Evolutionary conservation across 2,797 vertebrate genomes (phyloP), one percentile per base, ranked within the genome.

Genomic region (Lithobates sylvaticus): DNA sequence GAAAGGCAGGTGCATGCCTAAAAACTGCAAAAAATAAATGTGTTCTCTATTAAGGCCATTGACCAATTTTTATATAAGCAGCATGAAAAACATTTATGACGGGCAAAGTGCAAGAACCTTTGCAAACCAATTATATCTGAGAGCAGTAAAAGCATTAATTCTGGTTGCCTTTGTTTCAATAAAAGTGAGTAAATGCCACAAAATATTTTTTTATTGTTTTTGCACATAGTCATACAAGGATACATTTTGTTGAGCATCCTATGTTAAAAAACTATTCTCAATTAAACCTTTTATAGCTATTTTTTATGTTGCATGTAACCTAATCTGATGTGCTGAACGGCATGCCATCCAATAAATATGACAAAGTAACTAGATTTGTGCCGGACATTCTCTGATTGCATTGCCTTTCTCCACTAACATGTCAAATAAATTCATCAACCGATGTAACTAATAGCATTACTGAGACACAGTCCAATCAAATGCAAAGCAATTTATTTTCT

Each of bases 301-400:
- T 61, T 32, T 61, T 61, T 61, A 61, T 23, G 54, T 61, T 61
- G 32, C 32, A 32, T 69, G 67, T 69, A 69, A 69, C 67, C 67
- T 34, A 29, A 69, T 34, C 26, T 69, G 67, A 69, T 15, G 18
- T 69, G 12, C 29, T 18, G 67, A 69, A 16, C 26, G 16, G 67
- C 67, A 69, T 16, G 18, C 10, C 29, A 69, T 32, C 13, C 26
- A 69, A 69, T 69, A 32, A 69, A 69, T 69, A 69, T 69, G 67
- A 69, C 67, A 69, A 69, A 27, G 27, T 68, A 29, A 69, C 67
- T 69, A 69, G 67, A 69, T 69, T 69, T 29, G 15, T 69, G 67
- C 39, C n/a, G 71, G 71, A 39, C 71, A 39, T 73, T 23, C 71
- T 73, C 71, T 39, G 34, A 73, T 44, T 73, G 71, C 71, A 73